These are phyloP conservation scores for Hanleya hanleyi DNA, from an alignment of 2,888 invertebrate genomes.

Conservation along the genomic window DNA sequence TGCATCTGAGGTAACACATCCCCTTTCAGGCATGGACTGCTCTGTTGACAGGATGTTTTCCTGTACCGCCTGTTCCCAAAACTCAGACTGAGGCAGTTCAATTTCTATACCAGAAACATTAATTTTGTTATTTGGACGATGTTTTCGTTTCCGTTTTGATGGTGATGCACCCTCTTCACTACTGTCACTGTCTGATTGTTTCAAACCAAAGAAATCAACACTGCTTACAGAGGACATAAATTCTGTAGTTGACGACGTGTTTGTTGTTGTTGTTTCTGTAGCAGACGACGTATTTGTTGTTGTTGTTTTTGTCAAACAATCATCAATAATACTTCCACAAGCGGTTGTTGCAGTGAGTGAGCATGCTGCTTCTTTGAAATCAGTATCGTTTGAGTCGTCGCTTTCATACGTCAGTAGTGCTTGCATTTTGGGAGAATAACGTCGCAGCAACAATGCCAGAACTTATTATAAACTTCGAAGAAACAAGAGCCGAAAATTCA, in stretches of 20 bases:
- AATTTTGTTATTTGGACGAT: background rate
- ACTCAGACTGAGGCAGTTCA: slow-evolving; percentile 38
- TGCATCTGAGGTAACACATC: no score
- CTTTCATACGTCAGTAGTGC: background rate
- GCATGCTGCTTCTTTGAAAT: no score
- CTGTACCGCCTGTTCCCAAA: slow-evolving; percentile 37
- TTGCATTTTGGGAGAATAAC: background rate
- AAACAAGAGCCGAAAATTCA: no score
- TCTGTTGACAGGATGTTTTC: no score
- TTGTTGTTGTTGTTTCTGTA: background rate
- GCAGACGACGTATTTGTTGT: background rate
- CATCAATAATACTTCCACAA: background rate
- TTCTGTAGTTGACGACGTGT: background rate
- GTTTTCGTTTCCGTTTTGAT: background rate
- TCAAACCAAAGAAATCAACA: background rate
- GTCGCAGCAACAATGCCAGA: background rate
- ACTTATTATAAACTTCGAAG: no score
- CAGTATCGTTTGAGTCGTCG: background rate
- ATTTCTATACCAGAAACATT: slow-evolving; percentile 14
- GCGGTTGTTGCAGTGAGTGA: no score
- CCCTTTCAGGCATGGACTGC: no score
- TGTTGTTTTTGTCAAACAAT: background rate
- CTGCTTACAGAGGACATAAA: background rate
- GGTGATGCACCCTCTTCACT: background rate
- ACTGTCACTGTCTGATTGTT: background rate